phyloP scores from a whole-genome alignment of 1,140 invertebrate species.

The Drosophila guanche region DNA sequence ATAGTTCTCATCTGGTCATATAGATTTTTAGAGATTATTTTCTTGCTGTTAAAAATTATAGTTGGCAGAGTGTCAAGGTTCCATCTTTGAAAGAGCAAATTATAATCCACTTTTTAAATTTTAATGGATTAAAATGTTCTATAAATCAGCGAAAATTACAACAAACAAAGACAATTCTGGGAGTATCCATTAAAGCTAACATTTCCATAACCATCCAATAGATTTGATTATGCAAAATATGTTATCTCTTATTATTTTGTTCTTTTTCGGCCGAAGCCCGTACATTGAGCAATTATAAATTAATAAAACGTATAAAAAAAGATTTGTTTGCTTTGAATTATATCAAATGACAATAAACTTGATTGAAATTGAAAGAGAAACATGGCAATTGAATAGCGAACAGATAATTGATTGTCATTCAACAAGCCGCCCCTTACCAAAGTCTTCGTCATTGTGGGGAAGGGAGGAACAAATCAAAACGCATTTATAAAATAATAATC shows the following conservation, averaged over 20 bases:
- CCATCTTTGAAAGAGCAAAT: too few relatives aligned
- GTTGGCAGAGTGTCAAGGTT: too few relatives aligned
- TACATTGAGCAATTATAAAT: too few relatives aligned
- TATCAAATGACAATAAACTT: constrained; percentile 33
- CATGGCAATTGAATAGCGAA: constrained; percentile 20
- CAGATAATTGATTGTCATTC: constrained; percentile 30
- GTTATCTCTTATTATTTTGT: background rate
- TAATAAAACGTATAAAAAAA: too few relatives aligned
- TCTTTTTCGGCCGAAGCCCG: background rate
- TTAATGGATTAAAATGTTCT: too few relatives aligned
- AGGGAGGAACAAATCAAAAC: constrained; percentile 40
- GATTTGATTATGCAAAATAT: constrained; percentile 16
- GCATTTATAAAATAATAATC: constrained; percentile 60
- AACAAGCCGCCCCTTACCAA: background rate
- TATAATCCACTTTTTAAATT: too few relatives aligned
- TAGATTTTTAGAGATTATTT: too few relatives aligned
- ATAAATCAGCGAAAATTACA: too few relatives aligned
- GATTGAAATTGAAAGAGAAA: constrained; percentile 29
- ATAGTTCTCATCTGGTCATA: too few relatives aligned
- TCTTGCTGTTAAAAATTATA: too few relatives aligned
- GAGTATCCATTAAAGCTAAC: background rate
- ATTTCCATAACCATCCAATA: constrained; percentile 11
- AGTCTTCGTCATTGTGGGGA: background rate
- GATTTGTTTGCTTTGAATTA: constrained; percentile 17
- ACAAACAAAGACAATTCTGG: too few relatives aligned